Evolutionary conservation across 2,888 invertebrate genomes (phyloP), one percentile per base, ranked within the genome.

Genomic region (Leptopilina drosophilae): DNA sequence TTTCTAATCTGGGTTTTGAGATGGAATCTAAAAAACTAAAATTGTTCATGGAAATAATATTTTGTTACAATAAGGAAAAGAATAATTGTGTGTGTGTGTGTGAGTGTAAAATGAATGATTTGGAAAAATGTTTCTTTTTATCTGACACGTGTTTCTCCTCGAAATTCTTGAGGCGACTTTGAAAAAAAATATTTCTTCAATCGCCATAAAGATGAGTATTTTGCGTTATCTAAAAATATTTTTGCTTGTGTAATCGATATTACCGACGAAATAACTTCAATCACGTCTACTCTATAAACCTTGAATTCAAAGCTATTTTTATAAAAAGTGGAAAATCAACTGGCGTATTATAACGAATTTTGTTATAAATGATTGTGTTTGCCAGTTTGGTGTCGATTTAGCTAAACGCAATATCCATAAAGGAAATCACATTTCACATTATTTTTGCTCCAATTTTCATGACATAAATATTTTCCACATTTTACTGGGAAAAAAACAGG

Each of bases 271-370:
- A 49, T 46, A 53, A 69, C 69, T 69, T 53, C 49, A 73, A 56
- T 53, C 56, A 33, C 73, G 56, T 73, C 56, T 73, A 56, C 33
- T 26, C 33, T 73, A 56, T 26, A 26, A 49, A 73, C 73, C 73
- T 56, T 73, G 53, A 73, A 56, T 59, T 73, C 40, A 1, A 33
- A 73, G 73, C 56, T 73, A 73, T 73, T 73, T 73, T 73, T 73
- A 56, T 26, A 73, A 73, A 49, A 56, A 33, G 73, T 56, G 14
- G 33, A n/a, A 56, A 73, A 73, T 69, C 69, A 69, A 69, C 53
- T 53, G 69, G 26, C 33, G 20, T 14, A 53, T 69, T 53, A 69
- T 69, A 46, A 15, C 49, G 26, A 7, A 49, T 53, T 69, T 9
- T 26, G 46, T 53, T 69, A 20, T 20, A 26, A 69, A 15, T 69